These are phyloP conservation scores for Microcebus ravelobensis DNA, from an alignment of 2,113 vertebrate species.

Conservation along the genomic window DNA sequence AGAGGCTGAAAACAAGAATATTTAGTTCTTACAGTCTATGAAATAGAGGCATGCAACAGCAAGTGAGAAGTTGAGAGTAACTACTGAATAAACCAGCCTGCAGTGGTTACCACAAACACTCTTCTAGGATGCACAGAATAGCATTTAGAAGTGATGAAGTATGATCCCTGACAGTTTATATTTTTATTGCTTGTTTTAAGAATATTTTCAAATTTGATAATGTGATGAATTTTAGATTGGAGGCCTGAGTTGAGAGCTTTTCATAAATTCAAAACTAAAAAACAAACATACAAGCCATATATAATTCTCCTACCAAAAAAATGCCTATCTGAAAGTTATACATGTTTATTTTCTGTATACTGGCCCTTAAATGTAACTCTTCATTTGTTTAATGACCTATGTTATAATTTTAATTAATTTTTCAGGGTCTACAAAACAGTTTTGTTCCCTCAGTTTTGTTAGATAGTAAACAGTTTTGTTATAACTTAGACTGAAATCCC, in stretches of 20 bases:
- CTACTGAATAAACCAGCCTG: neutral
- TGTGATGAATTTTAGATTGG: neutral
- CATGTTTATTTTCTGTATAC: neutral
- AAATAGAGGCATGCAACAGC: neutral
- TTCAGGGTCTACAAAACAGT: neutral
- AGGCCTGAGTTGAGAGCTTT: neutral
- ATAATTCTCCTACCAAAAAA: neutral
- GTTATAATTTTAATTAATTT: neutral
- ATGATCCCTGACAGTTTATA: neutral
- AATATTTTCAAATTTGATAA: neutral
- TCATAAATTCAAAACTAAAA: slow-evolving; percentile 13
- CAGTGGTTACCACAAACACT: neutral
- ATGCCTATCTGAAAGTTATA: neutral
- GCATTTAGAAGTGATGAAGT: neutral
- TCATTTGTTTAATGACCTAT: neutral
- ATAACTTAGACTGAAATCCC: neutral
- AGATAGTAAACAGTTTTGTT: neutral
- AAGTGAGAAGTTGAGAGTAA: neutral
- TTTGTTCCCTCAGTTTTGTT: neutral
- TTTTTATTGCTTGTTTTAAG: neutral
- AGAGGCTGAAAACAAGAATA: neutral
- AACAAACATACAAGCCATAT: neutral
- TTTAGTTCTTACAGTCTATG: neutral
- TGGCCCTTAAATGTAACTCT: slow-evolving; percentile 19
- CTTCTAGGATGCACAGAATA: neutral